Evolutionary conservation across 2,797 vertebrate genomes (phyloP).

Genomic region (Bradypodion ventrale): DNA sequence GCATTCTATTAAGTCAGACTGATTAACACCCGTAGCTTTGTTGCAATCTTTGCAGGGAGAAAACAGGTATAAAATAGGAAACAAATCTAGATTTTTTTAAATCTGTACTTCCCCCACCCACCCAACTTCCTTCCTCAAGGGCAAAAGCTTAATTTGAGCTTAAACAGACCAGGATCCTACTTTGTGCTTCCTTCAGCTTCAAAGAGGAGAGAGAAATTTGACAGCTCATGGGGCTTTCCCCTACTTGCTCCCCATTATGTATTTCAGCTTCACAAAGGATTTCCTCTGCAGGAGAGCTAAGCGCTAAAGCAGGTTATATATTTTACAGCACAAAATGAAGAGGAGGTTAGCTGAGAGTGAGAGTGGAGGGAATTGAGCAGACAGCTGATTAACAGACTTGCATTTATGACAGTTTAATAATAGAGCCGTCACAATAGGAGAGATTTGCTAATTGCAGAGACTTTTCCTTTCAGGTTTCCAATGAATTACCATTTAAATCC

Average conservation of each 20-base stretch:
- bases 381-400: conserved; percentile 71
- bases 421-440: conserved; percentile 75
- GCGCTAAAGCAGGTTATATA: conserved; percentile 41
- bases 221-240: neutral
- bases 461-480: conserved; percentile 70
- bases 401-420: conserved; percentile 75
- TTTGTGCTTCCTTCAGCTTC: neutral
- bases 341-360: conserved; percentile 48
- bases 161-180: neutral
- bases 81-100: neutral
- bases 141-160: conserved; percentile 14
- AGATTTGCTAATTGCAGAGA: conserved; percentile 74
- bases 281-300: conserved; percentile 13
- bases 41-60: neutral
- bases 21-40: neutral
- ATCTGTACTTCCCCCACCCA: neutral
- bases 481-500: conserved; percentile 70
- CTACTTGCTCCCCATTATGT: conserved; percentile 5
- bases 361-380: conserved; percentile 58
- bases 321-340: conserved; percentile 4
- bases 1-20: rapidly evolving
- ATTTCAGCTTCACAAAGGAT: conserved; percentile 6
- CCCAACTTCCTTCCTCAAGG: neutral
- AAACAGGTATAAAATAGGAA: neutral
- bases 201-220: neutral